These are phyloP conservation scores for Apantesis nais DNA, from an alignment of 2,888 invertebrate species.

Conservation along the genomic window DNA sequence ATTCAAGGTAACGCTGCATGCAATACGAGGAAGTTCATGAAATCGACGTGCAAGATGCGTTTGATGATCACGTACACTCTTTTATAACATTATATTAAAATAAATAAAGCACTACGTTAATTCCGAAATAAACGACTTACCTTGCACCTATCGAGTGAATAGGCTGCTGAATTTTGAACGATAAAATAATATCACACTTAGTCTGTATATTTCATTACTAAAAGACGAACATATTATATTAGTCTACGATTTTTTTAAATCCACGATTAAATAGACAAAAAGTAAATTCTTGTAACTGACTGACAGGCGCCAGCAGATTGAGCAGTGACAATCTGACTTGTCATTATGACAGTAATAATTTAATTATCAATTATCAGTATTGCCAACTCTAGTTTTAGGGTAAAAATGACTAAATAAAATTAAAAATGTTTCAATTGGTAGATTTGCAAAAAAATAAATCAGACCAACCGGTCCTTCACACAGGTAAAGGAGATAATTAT, in stretches of 20 bases:
- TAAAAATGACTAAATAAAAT: not conserved
- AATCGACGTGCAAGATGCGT: conserved; percentile 67
- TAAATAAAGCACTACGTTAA: conserved; percentile 32
- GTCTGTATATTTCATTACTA: not conserved
- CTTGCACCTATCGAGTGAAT: conserved; percentile 20
- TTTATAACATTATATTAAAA: conserved; percentile 31
- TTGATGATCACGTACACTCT: conserved; percentile 41
- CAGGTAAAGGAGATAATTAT: no score
- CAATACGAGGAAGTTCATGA: conserved; percentile 76
- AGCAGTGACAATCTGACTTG: not conserved
- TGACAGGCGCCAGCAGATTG: not conserved
- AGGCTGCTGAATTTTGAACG: conserved; percentile 1
- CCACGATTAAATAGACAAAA: not conserved
- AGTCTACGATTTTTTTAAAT: not conserved
- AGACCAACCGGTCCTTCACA: no score
- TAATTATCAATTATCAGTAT: not conserved
- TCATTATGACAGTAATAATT: not conserved
- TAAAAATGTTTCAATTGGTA: not conserved
- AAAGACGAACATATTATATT: not conserved
- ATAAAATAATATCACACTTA: conserved; percentile 1
- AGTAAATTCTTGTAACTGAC: not conserved
- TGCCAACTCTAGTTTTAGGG: not conserved
- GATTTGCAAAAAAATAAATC: not conserved
- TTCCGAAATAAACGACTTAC: conserved; percentile 30
- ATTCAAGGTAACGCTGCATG: conserved; percentile 80